phyloP scores from a whole-genome alignment of 2,888 invertebrate species.

The Temnothorax rugatulus region DNA sequence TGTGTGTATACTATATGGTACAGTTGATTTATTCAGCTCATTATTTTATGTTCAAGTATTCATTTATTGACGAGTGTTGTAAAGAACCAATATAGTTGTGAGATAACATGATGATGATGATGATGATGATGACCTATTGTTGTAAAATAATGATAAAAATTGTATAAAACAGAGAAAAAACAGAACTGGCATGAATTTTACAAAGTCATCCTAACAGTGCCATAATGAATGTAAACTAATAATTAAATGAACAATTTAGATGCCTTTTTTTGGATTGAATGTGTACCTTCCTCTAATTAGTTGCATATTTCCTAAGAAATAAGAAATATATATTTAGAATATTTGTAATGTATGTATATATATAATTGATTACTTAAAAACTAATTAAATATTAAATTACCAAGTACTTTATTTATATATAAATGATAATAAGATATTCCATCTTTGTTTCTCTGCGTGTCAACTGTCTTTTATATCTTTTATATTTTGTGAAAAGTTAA shows the following conservation, averaged over 20 bases:
- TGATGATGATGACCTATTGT: slow-evolving; percentile 59
- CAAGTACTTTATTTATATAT: too few species aligned
- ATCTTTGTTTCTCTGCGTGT: not conserved
- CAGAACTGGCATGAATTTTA: slow-evolving; percentile 64
- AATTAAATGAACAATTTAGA: slow-evolving; percentile 42
- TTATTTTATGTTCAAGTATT: slow-evolving; percentile 49
- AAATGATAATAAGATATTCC: too few species aligned
- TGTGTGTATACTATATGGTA: slow-evolving; percentile 63
- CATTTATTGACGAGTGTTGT: slow-evolving; percentile 55
- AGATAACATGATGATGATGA: slow-evolving; percentile 55
- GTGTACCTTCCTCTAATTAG: slow-evolving; percentile 2
- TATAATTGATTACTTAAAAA: too few species aligned
- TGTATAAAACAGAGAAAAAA: slow-evolving; percentile 64
- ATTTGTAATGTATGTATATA: not conserved
- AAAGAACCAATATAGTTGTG: slow-evolving; percentile 50
- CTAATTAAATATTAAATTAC: not conserved
- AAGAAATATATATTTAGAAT: not conserved
- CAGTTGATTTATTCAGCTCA: slow-evolving; percentile 57
- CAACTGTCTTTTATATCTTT: too few species aligned
- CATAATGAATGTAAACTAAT: slow-evolving; percentile 72
- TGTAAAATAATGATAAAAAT: slow-evolving; percentile 46
- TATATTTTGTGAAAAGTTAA: slow-evolving; percentile 10
- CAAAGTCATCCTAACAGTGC: slow-evolving; percentile 73
- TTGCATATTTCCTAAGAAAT: slow-evolving; percentile 23
- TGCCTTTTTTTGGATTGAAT: slow-evolving; percentile 38